These are phyloP conservation scores for Melanostigma gelatinosum DNA, from an alignment of 2,113 vertebrate genomes.

Conservation along the genomic window DNA sequence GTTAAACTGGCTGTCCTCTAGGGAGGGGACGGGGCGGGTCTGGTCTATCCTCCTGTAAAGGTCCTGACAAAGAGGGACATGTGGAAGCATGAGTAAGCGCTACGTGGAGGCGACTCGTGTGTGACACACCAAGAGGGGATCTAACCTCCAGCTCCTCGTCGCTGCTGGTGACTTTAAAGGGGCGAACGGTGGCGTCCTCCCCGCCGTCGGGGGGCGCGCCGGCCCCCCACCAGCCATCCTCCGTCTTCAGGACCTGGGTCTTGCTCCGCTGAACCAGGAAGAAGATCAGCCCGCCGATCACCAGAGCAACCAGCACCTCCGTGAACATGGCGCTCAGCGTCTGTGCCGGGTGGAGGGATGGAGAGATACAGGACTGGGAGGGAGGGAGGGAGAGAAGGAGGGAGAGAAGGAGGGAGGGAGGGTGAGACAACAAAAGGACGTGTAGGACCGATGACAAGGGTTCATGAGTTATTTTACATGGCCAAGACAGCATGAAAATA, in stretches of 20 bases:
- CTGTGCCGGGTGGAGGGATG: neutral
- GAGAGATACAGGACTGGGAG: neutral
- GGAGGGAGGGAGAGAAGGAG: neutral
- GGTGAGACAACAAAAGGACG: neutral
- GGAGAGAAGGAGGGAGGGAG: neutral
- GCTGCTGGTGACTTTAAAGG: constrained; percentile 83
- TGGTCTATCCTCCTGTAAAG: constrained; percentile 85
- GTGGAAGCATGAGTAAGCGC: neutral
- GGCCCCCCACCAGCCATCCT: constrained; percentile 89
- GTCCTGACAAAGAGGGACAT: constrained; percentile 78
- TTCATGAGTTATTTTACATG: too few species aligned
- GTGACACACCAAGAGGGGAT: neutral
- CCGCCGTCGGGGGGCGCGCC: constrained; percentile 63
- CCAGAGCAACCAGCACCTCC: constrained; percentile 75
- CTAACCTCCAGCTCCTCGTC: constrained; percentile 85
- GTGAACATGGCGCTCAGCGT: constrained; percentile 72
- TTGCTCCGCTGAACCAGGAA: constrained; percentile 80
- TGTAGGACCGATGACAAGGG: neutral
- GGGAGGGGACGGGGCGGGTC: constrained; percentile 77
- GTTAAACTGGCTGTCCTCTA: constrained; percentile 87
- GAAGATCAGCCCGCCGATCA: constrained; percentile 81
- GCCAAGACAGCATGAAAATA: neutral
- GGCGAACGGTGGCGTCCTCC: constrained; percentile 80
- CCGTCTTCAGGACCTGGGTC: constrained; percentile 80
- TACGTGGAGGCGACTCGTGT: neutral